Percentiles rank a stretch among this genome's conserved stretches.
Conservation (phyloP, 2,113 vertebrate genomes). For the Oncorhynchus masou region DNA sequence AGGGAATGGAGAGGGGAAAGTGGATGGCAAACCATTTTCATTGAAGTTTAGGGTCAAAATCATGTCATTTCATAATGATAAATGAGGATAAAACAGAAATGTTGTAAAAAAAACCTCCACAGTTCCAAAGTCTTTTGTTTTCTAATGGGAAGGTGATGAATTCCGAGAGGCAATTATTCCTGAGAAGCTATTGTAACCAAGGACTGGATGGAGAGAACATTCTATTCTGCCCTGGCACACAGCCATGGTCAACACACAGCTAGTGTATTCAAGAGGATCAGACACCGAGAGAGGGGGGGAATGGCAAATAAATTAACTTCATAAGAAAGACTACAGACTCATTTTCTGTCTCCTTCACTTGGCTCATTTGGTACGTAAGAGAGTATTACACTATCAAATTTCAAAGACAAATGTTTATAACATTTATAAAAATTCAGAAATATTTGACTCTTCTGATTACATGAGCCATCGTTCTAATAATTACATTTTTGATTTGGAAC, state of each 20-base stretch:
- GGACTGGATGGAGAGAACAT: background rate
- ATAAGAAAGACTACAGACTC: background rate
- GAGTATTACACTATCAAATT: conserved; percentile 36
- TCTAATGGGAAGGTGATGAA: background rate
- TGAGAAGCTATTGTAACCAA: background rate
- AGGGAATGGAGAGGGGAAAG: too few species aligned
- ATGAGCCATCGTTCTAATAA: conserved; percentile 29
- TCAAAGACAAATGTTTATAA: conserved; percentile 47
- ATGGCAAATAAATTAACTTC: background rate
- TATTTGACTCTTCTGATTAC: conserved; percentile 28
- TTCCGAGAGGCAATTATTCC: background rate
- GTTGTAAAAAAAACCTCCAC: too few species aligned
- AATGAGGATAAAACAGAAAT: too few species aligned
- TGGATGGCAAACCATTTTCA: too few species aligned
- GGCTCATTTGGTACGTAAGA: conserved; percentile 11
- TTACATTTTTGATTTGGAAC: conserved; percentile 21
- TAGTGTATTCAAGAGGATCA: background rate
- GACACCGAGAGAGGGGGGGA: background rate
- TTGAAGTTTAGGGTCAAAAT: too few species aligned
- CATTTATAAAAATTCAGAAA: too few species aligned
- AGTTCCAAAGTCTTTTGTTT: background rate
- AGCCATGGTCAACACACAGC: background rate
- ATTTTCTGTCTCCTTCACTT: background rate
- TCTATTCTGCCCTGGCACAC: background rate
- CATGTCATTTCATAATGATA: too few species aligned